Percentiles rank a stretch among this genome's conserved stretches.
Conservation (phyloP, 2,113 vertebrate species). For the Fulmarus glacialis region DNA sequence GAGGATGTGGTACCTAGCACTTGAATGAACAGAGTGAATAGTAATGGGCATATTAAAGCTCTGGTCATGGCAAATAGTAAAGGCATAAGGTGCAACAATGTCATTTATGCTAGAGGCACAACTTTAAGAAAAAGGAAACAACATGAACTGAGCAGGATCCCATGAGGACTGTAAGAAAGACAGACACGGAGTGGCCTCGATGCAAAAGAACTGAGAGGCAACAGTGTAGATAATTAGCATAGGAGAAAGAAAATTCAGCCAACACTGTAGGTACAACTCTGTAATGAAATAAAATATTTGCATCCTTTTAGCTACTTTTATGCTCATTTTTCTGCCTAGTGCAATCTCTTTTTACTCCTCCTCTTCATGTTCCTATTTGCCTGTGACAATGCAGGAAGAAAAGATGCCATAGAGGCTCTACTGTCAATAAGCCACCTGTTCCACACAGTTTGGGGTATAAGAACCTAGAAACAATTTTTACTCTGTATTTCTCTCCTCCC, state of each 20-base stretch:
- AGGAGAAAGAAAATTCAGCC: not conserved
- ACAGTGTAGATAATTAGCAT: rapidly evolving
- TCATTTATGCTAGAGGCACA: not conserved
- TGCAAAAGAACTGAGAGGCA: not conserved
- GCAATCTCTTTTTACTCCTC: not conserved
- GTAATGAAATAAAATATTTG: not conserved
- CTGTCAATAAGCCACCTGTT: not conserved
- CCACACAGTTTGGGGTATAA: not conserved
- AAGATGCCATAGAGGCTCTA: not conserved
- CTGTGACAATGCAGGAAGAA: not conserved
- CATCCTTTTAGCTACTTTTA: not conserved
- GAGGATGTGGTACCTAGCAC: not conserved
- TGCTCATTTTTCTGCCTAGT: not conserved
- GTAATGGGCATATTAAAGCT: not conserved
- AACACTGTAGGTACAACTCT: not conserved
- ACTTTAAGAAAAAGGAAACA: not conserved
- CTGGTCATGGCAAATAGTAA: not conserved
- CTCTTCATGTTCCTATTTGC: not conserved
- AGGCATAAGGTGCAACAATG: not conserved
- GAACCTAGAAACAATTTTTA: not conserved
- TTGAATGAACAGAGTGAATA: not conserved
- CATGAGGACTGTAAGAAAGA: not conserved
- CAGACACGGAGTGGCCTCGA: rapidly evolving
- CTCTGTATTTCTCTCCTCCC: not conserved
- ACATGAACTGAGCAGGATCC: not conserved